phyloP scores from a whole-genome alignment of 2,113 vertebrate species.

The Cyanistes caeruleus region DNA sequence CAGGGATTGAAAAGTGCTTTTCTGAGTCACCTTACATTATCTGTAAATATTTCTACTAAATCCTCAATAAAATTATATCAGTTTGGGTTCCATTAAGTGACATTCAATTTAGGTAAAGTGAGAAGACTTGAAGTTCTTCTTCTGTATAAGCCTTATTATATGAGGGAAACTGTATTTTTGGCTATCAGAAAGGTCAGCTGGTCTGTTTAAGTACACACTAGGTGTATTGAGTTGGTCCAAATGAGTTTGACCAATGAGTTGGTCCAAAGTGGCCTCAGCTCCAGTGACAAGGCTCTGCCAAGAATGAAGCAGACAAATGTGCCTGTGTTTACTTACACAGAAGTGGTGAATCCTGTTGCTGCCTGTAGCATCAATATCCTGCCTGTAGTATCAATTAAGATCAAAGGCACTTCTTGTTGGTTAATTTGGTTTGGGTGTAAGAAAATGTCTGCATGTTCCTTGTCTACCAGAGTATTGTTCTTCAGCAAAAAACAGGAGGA shows the following conservation, averaged over 20 bases:
- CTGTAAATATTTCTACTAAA: slow-evolving; percentile 62
- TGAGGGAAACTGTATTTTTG: slow-evolving; percentile 47
- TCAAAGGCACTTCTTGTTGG: neutral
- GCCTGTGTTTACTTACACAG: neutral
- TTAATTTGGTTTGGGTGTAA: neutral
- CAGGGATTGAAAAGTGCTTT: slow-evolving; percentile 35
- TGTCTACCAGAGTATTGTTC: neutral
- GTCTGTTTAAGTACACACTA: slow-evolving; percentile 38
- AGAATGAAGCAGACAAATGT: neutral
- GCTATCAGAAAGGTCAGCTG: slow-evolving; percentile 13
- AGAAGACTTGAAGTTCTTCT: slow-evolving; percentile 57
- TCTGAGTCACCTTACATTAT: slow-evolving; percentile 51
- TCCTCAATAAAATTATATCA: neutral
- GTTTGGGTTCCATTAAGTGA: slow-evolving; percentile 47
- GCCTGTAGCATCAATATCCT: neutral
- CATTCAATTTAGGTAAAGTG: slow-evolving; percentile 58
- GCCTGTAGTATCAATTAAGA: neutral
- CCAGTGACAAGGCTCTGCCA: neutral
- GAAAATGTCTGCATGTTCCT: neutral
- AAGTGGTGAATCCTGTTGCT: neutral
- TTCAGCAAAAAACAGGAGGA: neutral
- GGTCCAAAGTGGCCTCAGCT: neutral
- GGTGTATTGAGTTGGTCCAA: neutral
- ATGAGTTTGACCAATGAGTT: neutral
- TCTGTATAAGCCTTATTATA: slow-evolving; percentile 22